Evolutionary conservation across 2,113 vertebrate genomes (phyloP).

Genomic region (Callithrix jacchus): DNA sequence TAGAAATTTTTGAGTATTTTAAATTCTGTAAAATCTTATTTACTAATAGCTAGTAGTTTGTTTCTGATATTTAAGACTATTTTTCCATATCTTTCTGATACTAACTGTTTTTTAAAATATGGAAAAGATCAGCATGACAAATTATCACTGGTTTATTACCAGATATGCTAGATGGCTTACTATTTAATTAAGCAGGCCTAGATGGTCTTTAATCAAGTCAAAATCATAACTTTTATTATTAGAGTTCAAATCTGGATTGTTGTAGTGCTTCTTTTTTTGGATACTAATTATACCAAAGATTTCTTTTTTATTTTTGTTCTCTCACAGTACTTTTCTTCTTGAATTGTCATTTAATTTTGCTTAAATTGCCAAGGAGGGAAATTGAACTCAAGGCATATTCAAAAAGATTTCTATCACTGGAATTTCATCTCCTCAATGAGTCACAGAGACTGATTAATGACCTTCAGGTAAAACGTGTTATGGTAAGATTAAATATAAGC

Average conservation of each 20-base stretch:
- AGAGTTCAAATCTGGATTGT: background rate
- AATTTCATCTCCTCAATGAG: background rate
- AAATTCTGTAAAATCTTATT: background rate
- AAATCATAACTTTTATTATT: background rate
- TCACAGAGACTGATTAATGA: background rate
- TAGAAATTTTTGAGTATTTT: background rate
- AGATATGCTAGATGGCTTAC: background rate
- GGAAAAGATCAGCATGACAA: background rate
- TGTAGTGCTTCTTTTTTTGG: background rate
- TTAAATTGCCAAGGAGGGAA: background rate
- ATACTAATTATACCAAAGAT: background rate
- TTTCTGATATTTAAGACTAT: background rate
- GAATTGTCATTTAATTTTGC: background rate
- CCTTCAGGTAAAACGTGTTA: background rate
- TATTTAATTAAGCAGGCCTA: background rate
- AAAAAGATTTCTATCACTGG: background rate
- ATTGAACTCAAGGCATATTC: background rate
- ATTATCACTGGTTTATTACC: background rate
- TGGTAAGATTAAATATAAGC: background rate
- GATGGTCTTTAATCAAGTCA: background rate
- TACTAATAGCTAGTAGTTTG: background rate
- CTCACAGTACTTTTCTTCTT: background rate
- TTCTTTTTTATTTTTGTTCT: background rate
- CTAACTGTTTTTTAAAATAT: background rate
- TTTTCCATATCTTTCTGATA: background rate